Evolutionary conservation across 2,888 invertebrate species (phyloP).

Genomic region (Stramonita haemastoma): DNA sequence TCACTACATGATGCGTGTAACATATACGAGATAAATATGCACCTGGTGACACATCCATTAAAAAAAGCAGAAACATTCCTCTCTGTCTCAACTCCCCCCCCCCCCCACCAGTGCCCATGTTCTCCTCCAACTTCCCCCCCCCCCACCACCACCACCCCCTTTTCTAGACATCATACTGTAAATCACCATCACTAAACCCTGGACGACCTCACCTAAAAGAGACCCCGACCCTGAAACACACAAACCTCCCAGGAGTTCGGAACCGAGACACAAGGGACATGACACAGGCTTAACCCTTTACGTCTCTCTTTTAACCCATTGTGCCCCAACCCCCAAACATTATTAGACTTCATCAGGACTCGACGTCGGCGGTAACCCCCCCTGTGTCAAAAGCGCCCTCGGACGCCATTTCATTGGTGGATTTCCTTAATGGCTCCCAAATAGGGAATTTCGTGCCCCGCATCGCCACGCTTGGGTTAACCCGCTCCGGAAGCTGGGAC

Average conservation of each 20-base stretch:
- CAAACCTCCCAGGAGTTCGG: not conserved
- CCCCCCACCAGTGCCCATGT: not conserved
- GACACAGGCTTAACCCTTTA: not conserved
- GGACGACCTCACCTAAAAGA: no score
- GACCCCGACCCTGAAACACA: not conserved
- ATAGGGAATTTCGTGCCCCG: conserved; percentile 21
- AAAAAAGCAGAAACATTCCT: not conserved
- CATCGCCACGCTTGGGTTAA: not conserved
- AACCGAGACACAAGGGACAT: not conserved
- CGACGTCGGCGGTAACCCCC: not conserved
- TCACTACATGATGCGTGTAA: no score
- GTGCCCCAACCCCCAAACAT: not conserved
- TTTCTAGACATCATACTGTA: no score
- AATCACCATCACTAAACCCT: no score
- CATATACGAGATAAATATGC: no score
- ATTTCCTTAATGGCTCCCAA: conserved; percentile 7
- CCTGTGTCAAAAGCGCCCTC: not conserved
- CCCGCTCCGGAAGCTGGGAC: conserved; percentile 2
- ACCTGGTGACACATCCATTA: no score
- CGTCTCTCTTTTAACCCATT: not conserved
- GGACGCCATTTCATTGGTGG: not conserved
- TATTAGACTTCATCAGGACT: conserved; percentile 3
- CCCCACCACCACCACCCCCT: no score
- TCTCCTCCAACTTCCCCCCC: no score
- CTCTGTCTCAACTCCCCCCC: not conserved